These are phyloP conservation scores for Chinchilla lanigera DNA, from an alignment of 2,113 vertebrate species.

Conservation along the genomic window DNA sequence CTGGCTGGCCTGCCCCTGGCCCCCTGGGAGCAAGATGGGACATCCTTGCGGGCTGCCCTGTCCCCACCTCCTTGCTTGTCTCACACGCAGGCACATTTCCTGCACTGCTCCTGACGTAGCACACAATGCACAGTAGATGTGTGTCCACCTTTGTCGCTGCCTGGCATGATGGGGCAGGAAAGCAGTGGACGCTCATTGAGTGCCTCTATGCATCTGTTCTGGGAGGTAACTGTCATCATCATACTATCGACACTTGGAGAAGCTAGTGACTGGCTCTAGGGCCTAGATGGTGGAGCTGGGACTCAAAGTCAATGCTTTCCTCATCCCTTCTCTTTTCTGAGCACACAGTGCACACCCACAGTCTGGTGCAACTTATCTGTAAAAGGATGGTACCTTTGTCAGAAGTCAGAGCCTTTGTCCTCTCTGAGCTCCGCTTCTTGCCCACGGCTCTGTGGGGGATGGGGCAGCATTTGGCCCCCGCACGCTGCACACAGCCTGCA, in stretches of 20 bases:
- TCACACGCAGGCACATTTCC: not conserved
- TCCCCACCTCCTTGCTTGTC: not conserved
- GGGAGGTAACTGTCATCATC: not conserved
- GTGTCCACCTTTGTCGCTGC: too few species aligned
- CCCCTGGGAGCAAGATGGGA: not conserved
- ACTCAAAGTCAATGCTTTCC: not conserved
- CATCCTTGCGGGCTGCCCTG: not conserved
- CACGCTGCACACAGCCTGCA: not conserved
- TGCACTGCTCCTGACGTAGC: not conserved
- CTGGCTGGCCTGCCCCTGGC: not conserved
- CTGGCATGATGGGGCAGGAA: rapidly evolving
- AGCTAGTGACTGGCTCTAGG: not conserved
- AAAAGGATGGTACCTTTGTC: not conserved
- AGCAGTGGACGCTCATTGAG: rapidly evolving
- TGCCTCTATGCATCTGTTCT: not conserved
- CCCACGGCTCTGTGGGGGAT: not conserved
- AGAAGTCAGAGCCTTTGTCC: not conserved
- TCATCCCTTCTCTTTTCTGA: not conserved
- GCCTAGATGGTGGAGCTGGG: not conserved
- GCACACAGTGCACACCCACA: not conserved
- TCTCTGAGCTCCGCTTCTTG: not conserved
- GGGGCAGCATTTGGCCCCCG: not conserved
- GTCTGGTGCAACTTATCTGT: not conserved
- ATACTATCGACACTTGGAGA: not conserved
- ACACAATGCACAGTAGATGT: not conserved